Base-by-base conservation (phyloP, 2,888 invertebrate genomes). In the Erebia ligea region DNA sequence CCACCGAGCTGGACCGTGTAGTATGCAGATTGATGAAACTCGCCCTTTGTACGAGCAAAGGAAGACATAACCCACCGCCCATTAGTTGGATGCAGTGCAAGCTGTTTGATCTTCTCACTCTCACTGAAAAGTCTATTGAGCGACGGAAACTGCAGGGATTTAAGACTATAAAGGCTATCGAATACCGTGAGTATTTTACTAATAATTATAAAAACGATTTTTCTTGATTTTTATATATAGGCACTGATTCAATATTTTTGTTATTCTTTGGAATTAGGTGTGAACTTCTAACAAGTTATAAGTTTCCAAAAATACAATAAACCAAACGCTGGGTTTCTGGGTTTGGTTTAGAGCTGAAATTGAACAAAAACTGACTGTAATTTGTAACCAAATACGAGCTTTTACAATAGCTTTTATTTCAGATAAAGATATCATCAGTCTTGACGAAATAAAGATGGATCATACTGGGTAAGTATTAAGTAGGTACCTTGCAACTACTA, bases 51-150 rank as follows among this genome's bases (percentile, higher is more conserved):
- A 83, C 82, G 1, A 85, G 87, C 50, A 83, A 69, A 69, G 77
- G 79, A 1, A 81, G 80, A 6, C 77, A 79, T 15, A 73, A 76
- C 0, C 85, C 88, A 0, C 87, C 88, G 1, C 84, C 89, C 0
- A 76, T 86, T 0, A 82, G 77, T 54, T 92, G 92, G 92, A 82
- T 92, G 83, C 88, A 91, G 74, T 86, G 82, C 78, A 92, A 92
- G 76, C 79, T 92, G 45, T 78, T 90, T 1, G 92, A 92, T 66
- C 77, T 93, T 1, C 82, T 93, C 1, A 86, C 86, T 1, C 79
- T 92, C 34, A 87, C 92, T 0, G 92, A 92, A 71, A 92, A 87
- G 63, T 84, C 91, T 1, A 87, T 92, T 58, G 83, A 87, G 59
- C 79, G 85, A 68, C 84, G 87, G 63, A 87, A 84, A 76, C 82